phyloP scores from a whole-genome alignment of 1,140 invertebrate species.

The Eumeta japonica region DNA sequence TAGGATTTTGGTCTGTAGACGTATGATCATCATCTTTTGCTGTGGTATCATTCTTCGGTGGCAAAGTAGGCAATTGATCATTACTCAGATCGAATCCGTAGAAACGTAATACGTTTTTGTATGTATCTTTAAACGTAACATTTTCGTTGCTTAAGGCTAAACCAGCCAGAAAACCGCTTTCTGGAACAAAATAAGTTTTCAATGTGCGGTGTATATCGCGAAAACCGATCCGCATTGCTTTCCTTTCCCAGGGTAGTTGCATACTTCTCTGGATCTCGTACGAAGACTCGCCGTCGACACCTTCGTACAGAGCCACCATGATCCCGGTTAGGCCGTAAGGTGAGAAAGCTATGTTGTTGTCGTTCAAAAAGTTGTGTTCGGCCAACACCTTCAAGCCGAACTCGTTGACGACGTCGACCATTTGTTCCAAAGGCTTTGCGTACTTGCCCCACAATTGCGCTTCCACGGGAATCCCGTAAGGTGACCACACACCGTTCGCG shows the following conservation, averaged over 20 bases:
- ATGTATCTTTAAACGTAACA: constrained; percentile 67
- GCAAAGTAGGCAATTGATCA: constrained; percentile 23
- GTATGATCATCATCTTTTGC: constrained; percentile 10
- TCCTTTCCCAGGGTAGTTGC: constrained; percentile 66
- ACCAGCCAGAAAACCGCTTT: constrained; percentile 76
- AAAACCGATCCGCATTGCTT: constrained; percentile 71
- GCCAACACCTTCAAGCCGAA: constrained; percentile 70
- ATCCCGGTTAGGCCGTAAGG: constrained; percentile 77
- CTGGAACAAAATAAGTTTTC: constrained; percentile 77
- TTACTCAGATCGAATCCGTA: constrained; percentile 72
- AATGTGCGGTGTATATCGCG: constrained; percentile 75
- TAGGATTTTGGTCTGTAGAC: constrained; percentile 9
- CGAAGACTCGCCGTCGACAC: constrained; percentile 66
- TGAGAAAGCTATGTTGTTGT: constrained; percentile 83
- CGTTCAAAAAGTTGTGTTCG: constrained; percentile 64
- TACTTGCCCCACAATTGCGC: constrained; percentile 42
- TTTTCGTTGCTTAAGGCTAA: constrained; percentile 75
- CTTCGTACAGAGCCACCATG: constrained; percentile 74
- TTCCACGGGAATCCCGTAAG: constrained; percentile 41
- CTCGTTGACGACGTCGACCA: constrained; percentile 77
- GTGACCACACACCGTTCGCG: constrained; percentile 10
- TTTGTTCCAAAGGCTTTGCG: constrained; percentile 64
- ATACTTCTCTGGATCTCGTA: constrained; percentile 68
- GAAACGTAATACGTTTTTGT: constrained; percentile 69
- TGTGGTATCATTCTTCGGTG: constrained; percentile 17